These are phyloP conservation scores for Mechanitis messenoides DNA, from an alignment of 2,888 invertebrate species.

Conservation along the genomic window DNA sequence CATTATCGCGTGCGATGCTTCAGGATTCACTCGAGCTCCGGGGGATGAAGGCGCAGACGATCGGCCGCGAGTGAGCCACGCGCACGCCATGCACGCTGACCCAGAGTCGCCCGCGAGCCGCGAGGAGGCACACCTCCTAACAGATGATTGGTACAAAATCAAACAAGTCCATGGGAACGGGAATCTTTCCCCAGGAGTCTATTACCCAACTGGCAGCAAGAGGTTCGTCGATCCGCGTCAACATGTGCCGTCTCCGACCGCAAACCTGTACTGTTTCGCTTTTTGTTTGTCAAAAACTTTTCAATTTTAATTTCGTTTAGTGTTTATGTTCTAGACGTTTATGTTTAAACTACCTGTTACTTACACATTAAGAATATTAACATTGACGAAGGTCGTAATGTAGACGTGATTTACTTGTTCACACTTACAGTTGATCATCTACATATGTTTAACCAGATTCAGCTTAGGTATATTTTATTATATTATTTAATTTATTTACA, in stretches of 20 bases:
- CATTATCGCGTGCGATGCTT: conserved; percentile 74
- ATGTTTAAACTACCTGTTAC: conserved; percentile 36
- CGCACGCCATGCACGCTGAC: conserved; percentile 64
- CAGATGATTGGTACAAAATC: conserved; percentile 71
- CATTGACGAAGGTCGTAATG: conserved; percentile 59
- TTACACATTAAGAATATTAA: conserved; percentile 59
- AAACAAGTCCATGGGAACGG: conserved; percentile 63
- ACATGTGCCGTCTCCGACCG: conserved; percentile 62
- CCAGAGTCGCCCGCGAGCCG: conserved; percentile 70
- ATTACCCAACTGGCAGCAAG: conserved; percentile 71
- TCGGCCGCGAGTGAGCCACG: conserved; percentile 48
- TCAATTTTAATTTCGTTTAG: conserved; percentile 32
- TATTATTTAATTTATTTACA: conserved; percentile 61
- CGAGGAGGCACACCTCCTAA: conserved; percentile 69
- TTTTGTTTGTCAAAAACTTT: conserved; percentile 44
- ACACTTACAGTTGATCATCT: conserved; percentile 45
- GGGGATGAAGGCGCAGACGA: conserved; percentile 60
- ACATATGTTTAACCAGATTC: conserved; percentile 42
- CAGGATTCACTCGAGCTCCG: conserved; percentile 60
- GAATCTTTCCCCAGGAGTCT: conserved; percentile 69
- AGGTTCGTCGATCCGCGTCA: conserved; percentile 64
- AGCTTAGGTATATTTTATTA: conserved; percentile 40
- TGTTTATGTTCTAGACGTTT: conserved; percentile 37
- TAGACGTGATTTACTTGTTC: conserved; percentile 61
- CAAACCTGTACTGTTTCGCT: conserved; percentile 65